phyloP scores from a whole-genome alignment of 2,113 vertebrate genomes.

The Serilophus lunatus region DNA sequence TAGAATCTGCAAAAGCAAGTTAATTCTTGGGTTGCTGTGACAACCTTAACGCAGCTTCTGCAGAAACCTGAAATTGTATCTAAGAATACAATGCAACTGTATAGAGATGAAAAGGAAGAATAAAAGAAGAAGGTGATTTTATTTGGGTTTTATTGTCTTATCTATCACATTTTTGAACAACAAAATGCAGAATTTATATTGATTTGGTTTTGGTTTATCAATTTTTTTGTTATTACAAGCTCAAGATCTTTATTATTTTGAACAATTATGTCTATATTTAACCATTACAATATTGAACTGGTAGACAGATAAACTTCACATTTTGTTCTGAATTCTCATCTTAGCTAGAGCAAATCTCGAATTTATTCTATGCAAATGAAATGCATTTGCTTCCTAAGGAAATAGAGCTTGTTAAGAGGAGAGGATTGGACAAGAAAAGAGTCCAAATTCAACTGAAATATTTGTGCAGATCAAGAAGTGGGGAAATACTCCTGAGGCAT shows the following conservation, averaged over 20 bases:
- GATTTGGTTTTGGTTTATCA: neutral
- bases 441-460: neutral
- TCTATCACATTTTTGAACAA: neutral
- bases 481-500: neutral
- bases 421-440: neutral
- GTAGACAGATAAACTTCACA: neutral
- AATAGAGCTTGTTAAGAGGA: neutral
- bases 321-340: neutral
- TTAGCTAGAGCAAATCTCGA: neutral
- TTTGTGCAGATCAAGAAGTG: neutral
- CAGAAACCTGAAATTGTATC: neutral
- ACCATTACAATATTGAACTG: neutral
- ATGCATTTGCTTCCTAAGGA: neutral
- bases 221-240: neutral
- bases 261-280: neutral
- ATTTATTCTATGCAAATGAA: neutral
- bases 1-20: conserved; percentile 13
- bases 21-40: conserved; percentile 55
- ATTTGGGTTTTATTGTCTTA: neutral
- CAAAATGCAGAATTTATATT: neutral
- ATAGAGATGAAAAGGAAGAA: neutral
- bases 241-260: neutral
- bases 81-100: neutral
- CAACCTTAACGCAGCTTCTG: conserved; percentile 23
- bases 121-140: neutral